These are phyloP conservation scores for Orestias chungarensis DNA, from an alignment of 2,797 vertebrate genomes.

Conservation along the genomic window DNA sequence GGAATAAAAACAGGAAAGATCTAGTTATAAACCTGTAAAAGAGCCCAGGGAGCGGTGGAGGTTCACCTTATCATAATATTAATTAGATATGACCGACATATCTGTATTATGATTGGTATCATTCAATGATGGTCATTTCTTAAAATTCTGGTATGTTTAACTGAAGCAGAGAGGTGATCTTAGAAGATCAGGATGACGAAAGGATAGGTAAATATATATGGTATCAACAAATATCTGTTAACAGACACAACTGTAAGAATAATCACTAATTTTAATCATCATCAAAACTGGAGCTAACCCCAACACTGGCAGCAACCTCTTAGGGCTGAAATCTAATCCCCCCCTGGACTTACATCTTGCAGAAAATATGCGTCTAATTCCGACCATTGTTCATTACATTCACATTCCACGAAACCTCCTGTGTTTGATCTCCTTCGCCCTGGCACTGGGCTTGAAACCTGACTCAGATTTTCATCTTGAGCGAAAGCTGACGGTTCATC, in stretches of 20 bases:
- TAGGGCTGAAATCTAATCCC: conserved; percentile 25
- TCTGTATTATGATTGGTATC: no score
- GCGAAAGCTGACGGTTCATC: conserved; percentile 29
- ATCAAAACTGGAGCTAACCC: conserved; percentile 46
- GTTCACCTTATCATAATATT: no score
- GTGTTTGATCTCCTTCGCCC: conserved; percentile 54
- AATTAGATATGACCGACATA: no score
- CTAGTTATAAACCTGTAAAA: background rate
- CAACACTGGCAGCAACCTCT: conserved; percentile 40
- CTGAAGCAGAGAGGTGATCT: no score
- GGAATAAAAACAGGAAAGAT: background rate
- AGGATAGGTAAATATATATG: no score
- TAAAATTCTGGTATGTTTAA: no score
- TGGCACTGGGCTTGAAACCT: conserved; percentile 51
- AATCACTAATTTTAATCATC: no score
- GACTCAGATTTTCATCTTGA: conserved; percentile 48
- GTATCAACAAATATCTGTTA: no score
- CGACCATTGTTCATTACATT: conserved; percentile 43
- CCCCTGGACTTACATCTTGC: conserved; percentile 49
- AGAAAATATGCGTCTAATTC: conserved; percentile 12
- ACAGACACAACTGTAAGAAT: no score
- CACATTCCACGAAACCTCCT: conserved; percentile 47
- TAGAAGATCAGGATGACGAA: no score
- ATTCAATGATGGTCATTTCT: no score
- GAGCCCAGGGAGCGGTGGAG: background rate